phyloP scores from a whole-genome alignment of 2,888 invertebrate genomes.

The Mesorhabditis belari region DNA sequence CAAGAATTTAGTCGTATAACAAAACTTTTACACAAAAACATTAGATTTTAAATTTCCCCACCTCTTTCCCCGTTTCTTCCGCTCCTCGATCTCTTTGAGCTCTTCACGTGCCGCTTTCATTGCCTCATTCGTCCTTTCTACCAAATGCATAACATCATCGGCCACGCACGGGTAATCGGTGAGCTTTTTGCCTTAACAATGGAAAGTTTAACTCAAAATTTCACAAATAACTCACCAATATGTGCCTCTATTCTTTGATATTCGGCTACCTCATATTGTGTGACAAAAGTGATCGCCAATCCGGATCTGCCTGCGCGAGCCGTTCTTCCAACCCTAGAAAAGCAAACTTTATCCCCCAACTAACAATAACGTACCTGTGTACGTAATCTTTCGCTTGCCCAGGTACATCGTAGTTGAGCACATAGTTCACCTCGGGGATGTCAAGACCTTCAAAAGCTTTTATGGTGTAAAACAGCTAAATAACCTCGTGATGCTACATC shows the following conservation, averaged over 20 bases:
- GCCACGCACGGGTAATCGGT: conserved; percentile 71
- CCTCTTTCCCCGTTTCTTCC: conserved; percentile 40
- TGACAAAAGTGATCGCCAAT: conserved; percentile 87
- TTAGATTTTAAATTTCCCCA: too few species aligned
- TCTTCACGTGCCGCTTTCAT: conserved; percentile 70
- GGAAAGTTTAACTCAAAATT: not conserved
- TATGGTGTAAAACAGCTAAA: not conserved
- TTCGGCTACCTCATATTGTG: conserved; percentile 94
- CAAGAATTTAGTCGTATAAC: not conserved
- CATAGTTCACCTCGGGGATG: conserved; percentile 96
- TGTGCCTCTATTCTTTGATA: conserved; percentile 94
- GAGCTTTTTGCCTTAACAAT: conserved; percentile 66
- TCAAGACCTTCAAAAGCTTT: conserved; percentile 68
- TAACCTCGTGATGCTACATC: conserved; percentile 82
- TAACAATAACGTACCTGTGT: conserved; percentile 64
- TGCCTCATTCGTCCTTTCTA: conserved; percentile 86
- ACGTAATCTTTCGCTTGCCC: conserved; percentile 98
- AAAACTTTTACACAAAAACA: too few species aligned
- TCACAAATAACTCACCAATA: conserved; percentile 61
- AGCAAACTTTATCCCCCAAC: not conserved
- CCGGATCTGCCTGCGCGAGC: conserved; percentile 85
- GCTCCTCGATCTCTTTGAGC: conserved; percentile 53
- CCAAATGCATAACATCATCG: conserved; percentile 81
- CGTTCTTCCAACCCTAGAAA: conserved; percentile 28
- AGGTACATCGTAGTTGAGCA: conserved; percentile 94